phyloP scores from a whole-genome alignment of 2,797 vertebrate genomes.

The Serranus cabrilla region DNA sequence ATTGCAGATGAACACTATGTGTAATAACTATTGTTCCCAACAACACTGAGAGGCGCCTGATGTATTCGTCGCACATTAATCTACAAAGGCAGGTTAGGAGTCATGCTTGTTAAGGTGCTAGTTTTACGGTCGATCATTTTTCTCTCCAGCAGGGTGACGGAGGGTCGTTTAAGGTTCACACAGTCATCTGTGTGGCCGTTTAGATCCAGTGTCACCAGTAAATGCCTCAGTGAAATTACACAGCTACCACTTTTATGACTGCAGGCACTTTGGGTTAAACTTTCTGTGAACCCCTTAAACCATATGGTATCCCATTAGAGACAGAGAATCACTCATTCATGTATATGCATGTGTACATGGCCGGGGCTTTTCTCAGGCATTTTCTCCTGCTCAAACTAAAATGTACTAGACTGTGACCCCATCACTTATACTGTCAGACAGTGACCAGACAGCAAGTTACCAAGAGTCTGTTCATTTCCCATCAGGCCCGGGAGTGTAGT shows the following conservation, averaged over 20 bases:
- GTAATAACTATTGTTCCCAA: slow-evolving; percentile 1
- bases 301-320: slow-evolving; percentile 39
- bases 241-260: slow-evolving; percentile 49
- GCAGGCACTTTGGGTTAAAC: slow-evolving; percentile 47
- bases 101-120: slow-evolving; percentile 45
- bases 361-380: background rate
- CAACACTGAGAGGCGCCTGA: slow-evolving; percentile 20
- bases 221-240: slow-evolving; percentile 59
- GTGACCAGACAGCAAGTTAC: slow-evolving; percentile 33
- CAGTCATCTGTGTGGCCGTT: slow-evolving; percentile 21
- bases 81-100: slow-evolving; percentile 50
- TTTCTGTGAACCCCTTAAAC: slow-evolving; percentile 45
- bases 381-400: slow-evolving; percentile 18
- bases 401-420: slow-evolving; percentile 14
- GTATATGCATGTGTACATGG: slow-evolving; percentile 28
- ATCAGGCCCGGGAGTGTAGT: slow-evolving; percentile 16
- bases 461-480: slow-evolving; percentile 31
- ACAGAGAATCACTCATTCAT: slow-evolving; percentile 14
- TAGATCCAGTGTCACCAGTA: slow-evolving; percentile 60
- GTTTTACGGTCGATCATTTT: slow-evolving; percentile 57
- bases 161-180: slow-evolving; percentile 58
- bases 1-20: background rate
- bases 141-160: slow-evolving; percentile 32
- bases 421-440: slow-evolving; percentile 28
- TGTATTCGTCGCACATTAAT: slow-evolving; percentile 43